These are phyloP conservation scores for Philaethria dido DNA, from an alignment of 2,888 invertebrate genomes.

Conservation along the genomic window DNA sequence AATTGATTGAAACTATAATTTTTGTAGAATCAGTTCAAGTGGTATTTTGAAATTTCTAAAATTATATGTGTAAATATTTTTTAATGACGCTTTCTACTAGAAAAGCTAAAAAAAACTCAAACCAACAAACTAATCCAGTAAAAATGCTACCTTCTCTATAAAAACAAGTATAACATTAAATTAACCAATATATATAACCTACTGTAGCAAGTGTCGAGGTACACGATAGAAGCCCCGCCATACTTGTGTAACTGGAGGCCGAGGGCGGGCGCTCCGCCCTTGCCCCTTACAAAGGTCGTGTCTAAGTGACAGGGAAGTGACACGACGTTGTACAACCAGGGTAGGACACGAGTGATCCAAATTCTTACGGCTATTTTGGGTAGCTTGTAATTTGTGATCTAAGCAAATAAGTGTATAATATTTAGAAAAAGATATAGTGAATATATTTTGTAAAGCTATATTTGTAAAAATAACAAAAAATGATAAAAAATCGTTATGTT, in stretches of 20 bases:
- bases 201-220: conserved; percentile 32
- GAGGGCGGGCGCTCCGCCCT: conserved; percentile 59
- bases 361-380: conserved; percentile 5
- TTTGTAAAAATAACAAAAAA: too few species aligned
- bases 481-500: too few species aligned
- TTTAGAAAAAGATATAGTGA: too few species aligned
- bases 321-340: neutral
- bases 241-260: conserved; percentile 63
- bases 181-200: neutral
- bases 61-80: too few species aligned
- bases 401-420: too few species aligned
- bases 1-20: too few species aligned
- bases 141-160: neutral
- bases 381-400: conserved; percentile 9
- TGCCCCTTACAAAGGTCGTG: conserved; percentile 43
- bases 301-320: conserved; percentile 30
- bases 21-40: too few species aligned
- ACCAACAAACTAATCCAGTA: neutral
- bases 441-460: too few species aligned
- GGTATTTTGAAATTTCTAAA: too few species aligned
- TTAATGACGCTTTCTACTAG: too few species aligned
- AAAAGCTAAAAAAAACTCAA: too few species aligned
- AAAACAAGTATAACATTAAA: neutral
- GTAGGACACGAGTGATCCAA: neutral
- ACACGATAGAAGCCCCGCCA: conserved; percentile 58